A percentile compares a stretch with the other conserved stretches of the same genome.
Evolutionary conservation across 2,797 vertebrate genomes (phyloP).

Genomic region (Pygocentrus nattereri): DNA sequence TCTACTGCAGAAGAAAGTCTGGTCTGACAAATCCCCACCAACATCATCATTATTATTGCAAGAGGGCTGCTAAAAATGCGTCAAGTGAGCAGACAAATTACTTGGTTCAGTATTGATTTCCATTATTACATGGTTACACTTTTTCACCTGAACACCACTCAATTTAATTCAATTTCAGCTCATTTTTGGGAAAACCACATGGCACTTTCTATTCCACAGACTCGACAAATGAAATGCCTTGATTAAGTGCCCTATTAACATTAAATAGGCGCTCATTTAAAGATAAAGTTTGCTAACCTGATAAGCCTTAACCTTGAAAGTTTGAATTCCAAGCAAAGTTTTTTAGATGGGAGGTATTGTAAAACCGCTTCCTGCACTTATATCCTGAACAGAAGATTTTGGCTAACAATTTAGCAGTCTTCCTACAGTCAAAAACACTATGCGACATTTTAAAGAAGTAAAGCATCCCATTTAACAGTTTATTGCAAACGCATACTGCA

Average conservation of each 20-base stretch:
- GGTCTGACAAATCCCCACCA: background rate
- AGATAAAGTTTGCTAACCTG: constrained; percentile 22
- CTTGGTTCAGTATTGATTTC: background rate
- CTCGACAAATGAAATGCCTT: background rate
- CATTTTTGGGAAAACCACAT: background rate
- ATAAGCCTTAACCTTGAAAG: constrained; percentile 21
- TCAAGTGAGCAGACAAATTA: background rate
- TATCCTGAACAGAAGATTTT: background rate
- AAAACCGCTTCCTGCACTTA: too few relatives aligned
- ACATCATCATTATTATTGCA: background rate
- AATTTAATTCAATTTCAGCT: background rate
- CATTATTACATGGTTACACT: background rate
- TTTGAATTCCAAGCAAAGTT: constrained; percentile 3
- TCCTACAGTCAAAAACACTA: background rate
- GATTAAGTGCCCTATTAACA: constrained; percentile 17
- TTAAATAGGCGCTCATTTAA: background rate
- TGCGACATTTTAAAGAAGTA: background rate
- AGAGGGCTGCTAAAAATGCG: background rate
- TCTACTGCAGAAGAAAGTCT: background rate
- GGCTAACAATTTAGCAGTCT: background rate
- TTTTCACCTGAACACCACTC: background rate
- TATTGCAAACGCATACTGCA: background rate
- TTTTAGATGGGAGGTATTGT: background rate
- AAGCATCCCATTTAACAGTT: background rate
- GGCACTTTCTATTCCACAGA: background rate